These are phyloP conservation scores for Cathartes aura DNA, from an alignment of 2,113 vertebrate species.

Conservation along the genomic window DNA sequence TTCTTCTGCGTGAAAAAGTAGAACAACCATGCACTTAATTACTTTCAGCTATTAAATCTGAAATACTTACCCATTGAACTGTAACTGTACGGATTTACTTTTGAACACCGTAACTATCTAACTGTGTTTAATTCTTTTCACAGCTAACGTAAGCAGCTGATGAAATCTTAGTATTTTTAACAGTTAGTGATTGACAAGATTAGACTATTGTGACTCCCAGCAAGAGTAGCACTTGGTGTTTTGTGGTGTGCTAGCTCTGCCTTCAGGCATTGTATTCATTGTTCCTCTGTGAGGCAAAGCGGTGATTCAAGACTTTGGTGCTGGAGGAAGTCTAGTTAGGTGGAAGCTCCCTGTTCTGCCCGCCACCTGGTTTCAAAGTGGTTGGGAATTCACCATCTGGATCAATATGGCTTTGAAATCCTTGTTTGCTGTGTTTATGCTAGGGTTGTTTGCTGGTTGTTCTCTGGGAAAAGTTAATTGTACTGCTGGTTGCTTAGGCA, in stretches of 20 bases:
- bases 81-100: not conserved
- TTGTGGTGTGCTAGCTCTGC: not conserved
- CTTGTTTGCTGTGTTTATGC: not conserved
- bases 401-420: not conserved
- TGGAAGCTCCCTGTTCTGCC: not conserved
- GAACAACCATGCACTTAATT: not conserved
- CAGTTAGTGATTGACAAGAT: not conserved
- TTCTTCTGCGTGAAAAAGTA: not conserved
- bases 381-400: not conserved
- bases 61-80: not conserved
- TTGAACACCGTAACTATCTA: not conserved
- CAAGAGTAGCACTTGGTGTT: not conserved
- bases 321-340: not conserved
- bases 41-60: not conserved
- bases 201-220: not conserved
- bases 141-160: not conserved
- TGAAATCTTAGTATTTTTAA: not conserved
- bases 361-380: not conserved
- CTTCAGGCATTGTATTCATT: not conserved
- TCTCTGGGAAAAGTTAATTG: not conserved
- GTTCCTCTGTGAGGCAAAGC: not conserved
- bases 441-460: not conserved
- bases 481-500: not conserved
- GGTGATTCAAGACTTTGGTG: fast-evolving
- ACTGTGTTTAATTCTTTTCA: not conserved